Evolutionary conservation across 2,113 vertebrate species (phyloP), one percentile per base, ranked within the genome.

Genomic region (Cyanocitta stelleri): DNA sequence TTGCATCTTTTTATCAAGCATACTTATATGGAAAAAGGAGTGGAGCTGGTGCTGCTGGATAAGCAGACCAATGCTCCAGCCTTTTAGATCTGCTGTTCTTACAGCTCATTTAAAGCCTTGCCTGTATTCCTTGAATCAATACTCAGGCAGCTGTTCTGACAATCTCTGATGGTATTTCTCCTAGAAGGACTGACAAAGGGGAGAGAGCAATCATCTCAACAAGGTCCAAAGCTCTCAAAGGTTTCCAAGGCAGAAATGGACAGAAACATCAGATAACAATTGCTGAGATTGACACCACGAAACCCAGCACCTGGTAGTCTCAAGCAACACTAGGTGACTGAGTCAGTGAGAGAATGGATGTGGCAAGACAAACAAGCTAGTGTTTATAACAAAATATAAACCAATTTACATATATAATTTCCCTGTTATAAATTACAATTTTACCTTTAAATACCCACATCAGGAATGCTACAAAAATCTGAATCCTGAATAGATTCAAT

Each of bases 71-170:
- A 64, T 49, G 86, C 51, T 89, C 29, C 78, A 89, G 74, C 82
- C 75, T 92, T 95, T 96, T 75, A 96, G 94, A 69, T 94, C 78
- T 95, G 76, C 84, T 78, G 51, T 41, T 90, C 95, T 90, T 96
- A 91, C 35, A 91, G 85, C 78, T 96, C 90, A 75, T 80, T 95
- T 94, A 55, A 88, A 97, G 51, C 69, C 77, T 90, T 93, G 91
- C 87, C 89, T 89, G n/a, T 77, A 49, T 93, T 92, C 90, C 68
- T 88, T 85, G 79, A 96, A 97, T 96, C 97, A 94, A 96, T 96
- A 96, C 63, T 91, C 83, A 59, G 77, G 52, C 94, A 96, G 89
- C 79, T 95, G 89, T 96, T 98, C 91, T 95, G 87, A 95, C 92
- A 95, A 80, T 89, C 96, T 96, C 91, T 90, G 67, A 95, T 79